Conservation (phyloP, 2,888 invertebrate species). For the Diaprepes abbreviatus region DNA sequence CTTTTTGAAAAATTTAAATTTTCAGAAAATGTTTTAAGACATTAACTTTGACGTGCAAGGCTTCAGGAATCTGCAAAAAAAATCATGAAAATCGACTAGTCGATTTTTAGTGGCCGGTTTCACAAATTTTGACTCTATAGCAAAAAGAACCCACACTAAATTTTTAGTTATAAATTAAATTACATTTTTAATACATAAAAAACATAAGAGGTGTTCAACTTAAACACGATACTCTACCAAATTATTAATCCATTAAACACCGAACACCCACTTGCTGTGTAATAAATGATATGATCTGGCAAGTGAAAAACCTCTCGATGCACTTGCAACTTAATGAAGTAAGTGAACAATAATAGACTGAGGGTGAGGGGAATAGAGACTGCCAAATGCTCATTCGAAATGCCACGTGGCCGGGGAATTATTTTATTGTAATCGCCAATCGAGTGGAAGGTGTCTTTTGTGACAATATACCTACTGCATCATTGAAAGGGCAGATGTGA, state of each 20-base stretch:
- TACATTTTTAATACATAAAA: too few species aligned
- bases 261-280: neutral
- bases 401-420: constrained; percentile 38
- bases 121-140: too few species aligned
- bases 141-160: too few species aligned
- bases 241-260: constrained; percentile 9
- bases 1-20: too few species aligned
- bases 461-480: constrained; percentile 27
- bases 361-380: constrained; percentile 37
- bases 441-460: constrained; percentile 41
- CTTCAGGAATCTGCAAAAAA: too few species aligned
- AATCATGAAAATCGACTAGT: too few species aligned
- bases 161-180: too few species aligned
- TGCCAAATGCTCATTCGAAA: constrained; percentile 54
- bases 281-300: constrained; percentile 26
- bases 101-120: too few species aligned
- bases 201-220: too few species aligned
- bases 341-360: constrained; percentile 46
- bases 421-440: constrained; percentile 44
- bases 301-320: constrained; percentile 32
- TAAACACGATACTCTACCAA: too few species aligned
- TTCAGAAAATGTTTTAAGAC: too few species aligned
- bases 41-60: too few species aligned
- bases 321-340: constrained; percentile 50
- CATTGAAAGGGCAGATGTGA: constrained; percentile 17